These are phyloP conservation scores for Bujurquina vittata DNA, from an alignment of 2,113 vertebrate species.

Conservation along the genomic window DNA sequence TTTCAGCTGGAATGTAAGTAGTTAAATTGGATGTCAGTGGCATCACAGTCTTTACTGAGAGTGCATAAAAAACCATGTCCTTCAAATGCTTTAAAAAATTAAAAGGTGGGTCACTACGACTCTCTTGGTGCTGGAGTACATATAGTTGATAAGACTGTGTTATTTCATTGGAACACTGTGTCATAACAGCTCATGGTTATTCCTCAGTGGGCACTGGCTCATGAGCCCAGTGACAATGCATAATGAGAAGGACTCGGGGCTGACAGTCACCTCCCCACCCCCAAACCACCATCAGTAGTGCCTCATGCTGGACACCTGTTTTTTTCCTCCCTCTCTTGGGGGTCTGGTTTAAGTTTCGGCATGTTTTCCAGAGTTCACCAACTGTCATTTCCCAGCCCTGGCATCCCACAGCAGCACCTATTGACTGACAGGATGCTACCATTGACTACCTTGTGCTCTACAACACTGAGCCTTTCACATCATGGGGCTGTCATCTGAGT, in stretches of 20 bases:
- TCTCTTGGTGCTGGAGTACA: not conserved
- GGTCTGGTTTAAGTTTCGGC: slow-evolving; percentile 64
- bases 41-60: not conserved
- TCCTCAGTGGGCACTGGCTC: slow-evolving; percentile 38
- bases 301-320: slow-evolving; percentile 63
- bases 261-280: slow-evolving; percentile 25
- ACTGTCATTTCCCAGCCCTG: slow-evolving; percentile 53
- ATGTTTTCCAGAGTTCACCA: slow-evolving; percentile 60
- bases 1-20: not conserved
- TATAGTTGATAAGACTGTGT: not conserved
- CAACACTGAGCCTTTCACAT: slow-evolving; percentile 53
- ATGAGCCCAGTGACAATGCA: slow-evolving; percentile 35
- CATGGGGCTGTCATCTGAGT: slow-evolving; percentile 55
- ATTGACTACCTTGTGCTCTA: slow-evolving; percentile 63
- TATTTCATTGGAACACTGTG: slow-evolving; percentile 46
- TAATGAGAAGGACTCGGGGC: slow-evolving; percentile 37
- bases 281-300: slow-evolving; percentile 11
- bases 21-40: not conserved
- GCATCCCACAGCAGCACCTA: slow-evolving; percentile 48
- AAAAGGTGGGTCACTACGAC: not conserved
- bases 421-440: slow-evolving; percentile 59
- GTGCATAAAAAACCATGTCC: not conserved
- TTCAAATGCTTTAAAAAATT: not conserved
- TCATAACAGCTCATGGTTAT: slow-evolving; percentile 34
- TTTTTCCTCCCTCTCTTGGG: slow-evolving; percentile 44